These are phyloP conservation scores for Varanus komodoensis DNA, from an alignment of 2,113 vertebrate species.

Conservation along the genomic window DNA sequence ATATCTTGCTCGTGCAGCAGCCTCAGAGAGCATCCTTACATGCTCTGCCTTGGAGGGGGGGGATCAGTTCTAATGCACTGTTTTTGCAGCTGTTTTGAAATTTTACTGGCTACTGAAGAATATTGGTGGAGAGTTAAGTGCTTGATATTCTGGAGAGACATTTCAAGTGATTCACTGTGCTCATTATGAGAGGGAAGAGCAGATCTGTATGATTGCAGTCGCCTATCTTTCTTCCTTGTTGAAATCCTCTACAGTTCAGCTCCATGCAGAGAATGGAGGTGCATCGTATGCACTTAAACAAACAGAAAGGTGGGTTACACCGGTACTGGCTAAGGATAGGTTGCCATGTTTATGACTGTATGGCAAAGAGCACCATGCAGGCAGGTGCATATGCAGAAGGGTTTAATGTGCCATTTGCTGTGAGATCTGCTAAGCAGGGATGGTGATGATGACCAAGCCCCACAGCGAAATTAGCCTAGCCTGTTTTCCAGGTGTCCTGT, in stretches of 20 bases:
- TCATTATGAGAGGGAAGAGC: slow-evolving; percentile 32
- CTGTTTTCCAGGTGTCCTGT: slow-evolving; percentile 42
- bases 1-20: neutral
- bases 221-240: neutral
- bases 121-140: neutral
- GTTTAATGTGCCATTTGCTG: neutral
- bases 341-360: neutral
- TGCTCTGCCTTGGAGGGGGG: too few relatives aligned
- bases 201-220: slow-evolving; percentile 29
- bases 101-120: neutral
- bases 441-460: neutral
- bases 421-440: neutral
- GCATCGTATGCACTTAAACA: neutral
- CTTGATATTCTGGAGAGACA: slow-evolving; percentile 26
- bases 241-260: neutral
- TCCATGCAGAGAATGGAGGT: neutral
- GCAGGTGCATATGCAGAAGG: neutral
- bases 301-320: neutral
- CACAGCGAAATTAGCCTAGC: slow-evolving; percentile 26
- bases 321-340: neutral
- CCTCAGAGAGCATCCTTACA: neutral
- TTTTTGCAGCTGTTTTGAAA: neutral
- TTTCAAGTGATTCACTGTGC: neutral
- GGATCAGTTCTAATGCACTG: neutral
- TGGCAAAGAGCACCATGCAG: neutral